Evolutionary conservation across 2,888 invertebrate species (phyloP).

Genomic region (Oscheius sp.): DNA sequence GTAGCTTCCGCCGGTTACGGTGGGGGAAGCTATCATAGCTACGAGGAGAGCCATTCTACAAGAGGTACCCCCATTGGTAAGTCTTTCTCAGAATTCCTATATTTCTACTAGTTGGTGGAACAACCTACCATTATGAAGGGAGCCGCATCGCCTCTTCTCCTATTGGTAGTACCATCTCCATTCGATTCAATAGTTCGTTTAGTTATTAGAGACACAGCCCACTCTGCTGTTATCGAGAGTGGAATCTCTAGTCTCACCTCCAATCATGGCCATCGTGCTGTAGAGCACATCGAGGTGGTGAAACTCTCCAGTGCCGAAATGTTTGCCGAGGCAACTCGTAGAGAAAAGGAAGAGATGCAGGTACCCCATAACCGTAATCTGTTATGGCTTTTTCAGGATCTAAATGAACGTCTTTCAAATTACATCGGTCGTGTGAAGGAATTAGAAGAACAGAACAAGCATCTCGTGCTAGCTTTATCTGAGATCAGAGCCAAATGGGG

Average conservation of each 20-base stretch:
- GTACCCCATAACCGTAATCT: background rate
- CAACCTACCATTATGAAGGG: too few relatives aligned
- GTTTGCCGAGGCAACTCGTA: constrained; percentile 19
- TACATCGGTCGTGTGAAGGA: constrained; percentile 18
- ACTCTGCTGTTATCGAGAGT: constrained; percentile 3
- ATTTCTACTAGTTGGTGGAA: too few relatives aligned
- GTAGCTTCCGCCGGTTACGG: too few relatives aligned
- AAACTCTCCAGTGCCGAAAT: constrained; percentile 8
- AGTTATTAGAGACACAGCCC: too few relatives aligned
- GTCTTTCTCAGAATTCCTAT: too few relatives aligned
- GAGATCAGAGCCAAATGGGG: constrained; percentile 24
- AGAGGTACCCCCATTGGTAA: too few relatives aligned
- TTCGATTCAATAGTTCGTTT: too few relatives aligned
- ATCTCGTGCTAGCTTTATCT: background rate
- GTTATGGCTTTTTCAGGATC: background rate
- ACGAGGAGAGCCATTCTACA: background rate
- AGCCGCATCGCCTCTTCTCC: too few relatives aligned
- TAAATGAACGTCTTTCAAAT: constrained; percentile 20
- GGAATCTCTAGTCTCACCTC: background rate
- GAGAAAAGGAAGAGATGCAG: constrained; percentile 26
- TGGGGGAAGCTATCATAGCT: background rate
- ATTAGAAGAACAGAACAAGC: constrained; percentile 14
- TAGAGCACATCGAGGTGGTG: background rate
- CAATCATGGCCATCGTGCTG: too few relatives aligned
- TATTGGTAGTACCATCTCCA: too few relatives aligned